phyloP scores from a whole-genome alignment of 2,888 invertebrate genomes.

The Habroteleia sp. region DNA sequence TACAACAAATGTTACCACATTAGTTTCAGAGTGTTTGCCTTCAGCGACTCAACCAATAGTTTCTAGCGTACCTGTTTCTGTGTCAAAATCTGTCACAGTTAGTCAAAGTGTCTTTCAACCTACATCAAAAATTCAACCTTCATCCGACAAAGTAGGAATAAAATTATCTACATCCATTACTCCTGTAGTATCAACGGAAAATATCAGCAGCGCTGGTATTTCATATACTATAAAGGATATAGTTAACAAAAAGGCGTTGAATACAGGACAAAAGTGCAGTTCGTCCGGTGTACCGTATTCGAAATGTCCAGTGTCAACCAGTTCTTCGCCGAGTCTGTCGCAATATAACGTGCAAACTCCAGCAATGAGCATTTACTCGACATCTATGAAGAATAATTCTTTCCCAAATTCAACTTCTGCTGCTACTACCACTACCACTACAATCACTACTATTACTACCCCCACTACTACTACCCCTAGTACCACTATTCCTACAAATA shows the following conservation, averaged over 20 bases:
- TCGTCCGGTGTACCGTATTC: slow-evolving; percentile 14
- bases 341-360: slow-evolving; percentile 72
- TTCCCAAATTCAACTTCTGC: slow-evolving; percentile 1
- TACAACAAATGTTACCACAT: slow-evolving; percentile 2
- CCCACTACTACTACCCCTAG: too few species aligned
- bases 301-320: slow-evolving; percentile 27
- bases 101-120: slow-evolving; percentile 23
- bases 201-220: slow-evolving; percentile 63
- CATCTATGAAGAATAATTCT: slow-evolving; percentile 68
- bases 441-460: too few species aligned
- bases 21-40: not conserved
- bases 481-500: not conserved
- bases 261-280: slow-evolving; percentile 17
- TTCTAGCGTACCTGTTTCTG: not conserved
- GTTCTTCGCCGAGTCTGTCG: slow-evolving; percentile 16
- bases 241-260: slow-evolving; percentile 33
- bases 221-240: slow-evolving; percentile 71
- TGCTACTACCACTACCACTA: not conserved
- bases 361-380: slow-evolving; percentile 73
- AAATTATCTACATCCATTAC: slow-evolving; percentile 4
- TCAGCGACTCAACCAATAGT: not conserved
- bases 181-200: slow-evolving; percentile 31
- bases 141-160: slow-evolving; percentile 15
- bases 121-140: slow-evolving; percentile 14
- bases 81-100: not conserved